phyloP scores from a whole-genome alignment of 2,888 invertebrate species.

The Graphium colonna region DNA sequence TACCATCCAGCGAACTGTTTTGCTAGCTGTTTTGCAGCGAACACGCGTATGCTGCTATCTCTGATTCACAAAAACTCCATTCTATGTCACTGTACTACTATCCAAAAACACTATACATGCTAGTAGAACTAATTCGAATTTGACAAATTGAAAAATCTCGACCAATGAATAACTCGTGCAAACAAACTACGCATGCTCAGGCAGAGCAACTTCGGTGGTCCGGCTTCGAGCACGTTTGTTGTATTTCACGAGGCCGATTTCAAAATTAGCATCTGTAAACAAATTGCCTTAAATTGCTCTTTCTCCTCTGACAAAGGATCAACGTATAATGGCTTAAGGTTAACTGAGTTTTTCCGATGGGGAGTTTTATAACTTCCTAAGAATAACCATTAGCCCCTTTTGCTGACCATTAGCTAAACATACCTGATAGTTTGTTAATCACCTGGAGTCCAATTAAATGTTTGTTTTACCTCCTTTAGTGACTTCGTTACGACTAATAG shows the following conservation, averaged over 20 bases:
- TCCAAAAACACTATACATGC: too few relatives aligned
- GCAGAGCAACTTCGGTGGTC: conserved; percentile 59
- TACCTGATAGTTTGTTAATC: background rate
- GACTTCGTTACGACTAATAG: background rate
- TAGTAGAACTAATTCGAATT: too few relatives aligned
- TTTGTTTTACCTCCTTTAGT: background rate
- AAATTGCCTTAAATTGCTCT: conserved; percentile 62
- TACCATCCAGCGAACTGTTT: too few relatives aligned
- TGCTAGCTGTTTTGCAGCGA: too few relatives aligned
- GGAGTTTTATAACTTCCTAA: background rate
- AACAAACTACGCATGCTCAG: conserved; percentile 38
- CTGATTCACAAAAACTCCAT: too few relatives aligned
- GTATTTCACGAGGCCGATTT: conserved; percentile 73
- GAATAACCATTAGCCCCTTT: background rate
- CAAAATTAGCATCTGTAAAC: conserved; percentile 74
- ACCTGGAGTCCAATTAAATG: background rate
- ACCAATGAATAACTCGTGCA: conserved; percentile 40
- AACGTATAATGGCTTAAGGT: conserved; percentile 39
- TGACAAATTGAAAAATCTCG: too few relatives aligned
- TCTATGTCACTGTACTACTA: too few relatives aligned
- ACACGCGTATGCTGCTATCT: too few relatives aligned
- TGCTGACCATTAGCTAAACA: background rate
- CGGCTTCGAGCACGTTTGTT: conserved; percentile 66
- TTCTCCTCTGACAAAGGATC: conserved; percentile 48
- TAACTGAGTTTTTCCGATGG: conserved; percentile 14